Evolutionary conservation across 2,888 invertebrate genomes (phyloP), one percentile per base, ranked within the genome.

Genomic region (Rotaria sp.): DNA sequence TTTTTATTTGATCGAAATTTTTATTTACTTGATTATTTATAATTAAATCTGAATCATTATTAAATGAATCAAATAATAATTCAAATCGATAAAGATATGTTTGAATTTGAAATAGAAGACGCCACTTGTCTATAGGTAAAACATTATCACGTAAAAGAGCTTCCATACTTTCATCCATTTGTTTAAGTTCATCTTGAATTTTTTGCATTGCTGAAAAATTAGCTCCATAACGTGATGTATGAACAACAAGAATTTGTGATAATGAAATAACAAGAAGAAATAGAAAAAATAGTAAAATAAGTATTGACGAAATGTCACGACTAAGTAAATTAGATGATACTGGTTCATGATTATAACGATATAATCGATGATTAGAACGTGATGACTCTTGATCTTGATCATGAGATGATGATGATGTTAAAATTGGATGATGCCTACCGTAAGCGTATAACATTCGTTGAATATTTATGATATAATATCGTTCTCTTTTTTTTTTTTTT

Each of bases 91-190:
- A n/a, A 4, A 80, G 24, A 80, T 80, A 80, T 45, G 45, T 45
- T 80, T 80, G 45, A 24, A 80, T 80, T 26, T 26, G 41, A 80
- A 80, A 80, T 45, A 80, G 24, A 11, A 80, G n/a, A 80, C 80
- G 80, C 80, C 80, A 80, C 15, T 80, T 41, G 26, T 80, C 80
- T 41, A 86, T 85, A 11, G 85, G 86, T 50, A 86, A 84, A 59
- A 86, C 85, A 84, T 85, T 75, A 45, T 86, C 84, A 50, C 75
- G 57, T 45, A 86, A 75, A 41, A 86, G 38, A 48, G 8, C 45
- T 55, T 86, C 85, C 75, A 86, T 85, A 85, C 86, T 86, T n/a
- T 84, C 59, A 57, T 86, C 86, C 86, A 86, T 86, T 35, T 85
- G 86, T 59, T 85, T 86, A 35, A 86, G 80, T 75, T 86, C 86